Evolutionary conservation across 2,113 vertebrate genomes (phyloP), one percentile per base, ranked within the genome.

Genomic region (Colaptes auratus): DNA sequence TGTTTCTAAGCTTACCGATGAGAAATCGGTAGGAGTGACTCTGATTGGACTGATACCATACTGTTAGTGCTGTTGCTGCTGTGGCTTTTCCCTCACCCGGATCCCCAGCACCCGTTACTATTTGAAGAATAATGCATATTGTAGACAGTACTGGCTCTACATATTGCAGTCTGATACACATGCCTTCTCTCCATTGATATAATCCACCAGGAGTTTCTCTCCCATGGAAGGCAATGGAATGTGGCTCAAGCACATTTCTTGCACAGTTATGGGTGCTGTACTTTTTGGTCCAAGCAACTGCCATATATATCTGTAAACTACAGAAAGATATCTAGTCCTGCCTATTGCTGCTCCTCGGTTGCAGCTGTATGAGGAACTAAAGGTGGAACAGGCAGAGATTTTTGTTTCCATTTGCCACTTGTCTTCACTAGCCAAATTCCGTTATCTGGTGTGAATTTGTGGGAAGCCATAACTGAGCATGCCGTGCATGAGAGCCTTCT

Each of bases 101-200:
- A 24, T 81, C 5, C 7, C 0, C 0, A 30, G 20, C 4, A 1
- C 6, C n/a, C 66, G 42, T 65, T 53, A 7, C 6, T 21, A 12
- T 25, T 44, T 46, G 6, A 55, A 9, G 27, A 58, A 10, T 18
- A 39, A 44, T 12, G 13, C 8, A 3, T 19, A 2, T 27, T 44
- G 5, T 3, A 18, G 30, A 2, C 4, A 13, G 17, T 10, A 12
- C 15, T 44, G n/a, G 12, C 27, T 72, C 31, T 33, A 0, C 24
- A 5, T 42, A 9, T 58, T 3, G 1, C 2, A 31, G 21, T 23
- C 7, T 0, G 0, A 31, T 30, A 15, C 18, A 7, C 4, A 8
- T 33, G 24, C 6, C 28, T 82, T 70, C 7, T 19, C 6, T 16
- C 21, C 1, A 0, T 13, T 44, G 39, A 13, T 65, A 35, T 3